Base-by-base conservation (phyloP, 2,888 invertebrate species). In the Balanococcus diminutus region DNA sequence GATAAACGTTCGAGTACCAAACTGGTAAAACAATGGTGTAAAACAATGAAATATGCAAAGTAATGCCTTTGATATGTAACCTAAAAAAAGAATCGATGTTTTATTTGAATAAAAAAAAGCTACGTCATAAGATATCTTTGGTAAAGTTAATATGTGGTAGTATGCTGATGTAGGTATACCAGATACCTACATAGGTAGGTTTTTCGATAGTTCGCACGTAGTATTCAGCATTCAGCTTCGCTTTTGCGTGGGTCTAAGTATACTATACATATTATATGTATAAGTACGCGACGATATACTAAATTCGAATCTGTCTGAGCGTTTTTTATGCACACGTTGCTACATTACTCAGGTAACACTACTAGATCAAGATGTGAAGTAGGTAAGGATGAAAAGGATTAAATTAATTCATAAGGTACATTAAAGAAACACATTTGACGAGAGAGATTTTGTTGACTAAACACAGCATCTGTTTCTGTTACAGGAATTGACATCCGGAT, bases 401-500 rank as follows among this genome's bases (percentile, higher is more conserved):
- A 28, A 79, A 79, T 79, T 79, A 79, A 67, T 79, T 79, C 75
- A 79, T 36, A 36, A n/a, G 19, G 31, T 28, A 28, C 75, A 36
- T 79, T 32, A 36, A 79, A 79, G 19, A 28, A 79, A 79, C 36
- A 79, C 28, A 32, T 79, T 36, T 79, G 19, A 79, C 16, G 75
- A 79, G 4, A 32, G 32, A 79, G 36, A 79, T 79, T n/a, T 79
- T 79, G 75, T 79, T 79, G 16, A 79, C 9, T 79, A 79, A 79
- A 36, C 75, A 36, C 19, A 36, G 91, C 89, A 90, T 90, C 89
- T 90, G 89, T 89, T 85, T 75, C 84, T 79, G 86, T 89, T 90
- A 87, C 89, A 92, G 92, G 92, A 92, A 89, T 87, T 89, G 82
- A 89, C 88, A 87, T 89, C 90, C 86, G 91, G 91, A 89, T 90